Evolutionary conservation across 2,888 invertebrate genomes (phyloP), one percentile per base, ranked within the genome.

Genomic region (Volucella inflata): DNA sequence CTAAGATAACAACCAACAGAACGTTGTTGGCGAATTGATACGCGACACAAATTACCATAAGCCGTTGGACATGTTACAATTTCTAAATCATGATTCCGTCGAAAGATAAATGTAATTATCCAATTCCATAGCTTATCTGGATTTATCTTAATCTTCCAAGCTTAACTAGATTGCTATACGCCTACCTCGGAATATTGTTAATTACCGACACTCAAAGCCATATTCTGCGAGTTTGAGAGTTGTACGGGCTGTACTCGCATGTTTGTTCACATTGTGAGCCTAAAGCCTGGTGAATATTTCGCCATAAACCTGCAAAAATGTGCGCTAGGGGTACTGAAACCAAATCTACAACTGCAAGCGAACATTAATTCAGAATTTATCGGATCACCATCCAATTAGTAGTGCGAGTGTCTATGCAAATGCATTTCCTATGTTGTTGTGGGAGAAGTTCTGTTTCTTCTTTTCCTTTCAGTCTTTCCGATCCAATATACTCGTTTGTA

Each of bases 351-450:
- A 36, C 46, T 75, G 48, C 9, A 60, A 12, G 51, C 44, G 30
- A 30, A 30, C 48, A 50, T 68, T 80, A 57, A 40, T 3, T 38
- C 46, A 79, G 44, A 68, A 68, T 64, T 75, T 70, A 75, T 80
- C 64, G 57, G 36, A 55, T 55, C 48, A 42, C 16, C 16, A 38
- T 30, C 12, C 30, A 74, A 42, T 55, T 42, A 62, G 53, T 60
- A 53, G 30, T 10, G 16, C 17, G 51, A 10, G 44, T 65, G 55
- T 16, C 16, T 36, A 16, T 14, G 50, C 36, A 68, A 80, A 80
- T 80, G 80, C 55, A 75, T 62, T 75, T 75, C 75, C 75, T 75
- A 62, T 80, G 75, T 70, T 80, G 75, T 70, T 75, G 68, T 62
- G 62, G 80, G 75, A 75, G 80, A 74, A 38, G 59, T 12, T 30